Base-by-base conservation (phyloP, 2,888 invertebrate genomes). In the Sepioteuthis lessoniana region DNA sequence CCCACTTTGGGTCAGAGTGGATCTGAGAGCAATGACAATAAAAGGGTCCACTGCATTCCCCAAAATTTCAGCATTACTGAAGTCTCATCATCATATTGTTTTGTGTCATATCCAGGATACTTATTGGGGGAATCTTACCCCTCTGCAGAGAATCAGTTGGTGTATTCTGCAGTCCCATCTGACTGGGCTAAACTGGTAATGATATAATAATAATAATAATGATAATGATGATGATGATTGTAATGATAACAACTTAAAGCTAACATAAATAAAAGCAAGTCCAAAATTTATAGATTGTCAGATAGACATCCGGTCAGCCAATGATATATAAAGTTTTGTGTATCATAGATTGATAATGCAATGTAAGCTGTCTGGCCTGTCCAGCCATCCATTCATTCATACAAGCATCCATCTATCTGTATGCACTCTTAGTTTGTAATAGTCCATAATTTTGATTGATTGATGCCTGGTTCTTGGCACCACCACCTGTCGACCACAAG, bases 391-490 rank as follows among this genome's bases (percentile, higher is more conserved):
- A 16, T 76, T n/a, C 76, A 35, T 76, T n/a, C n/a, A 76, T 76
- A n/a, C n/a, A 76, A 35, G 16, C 19, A n/a, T 76, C 76, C 19
- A 76, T 76, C 76, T 76, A n/a, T 76, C 76, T 76, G 13, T n/a
- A 76, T n/a, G n/a, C 76, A 76, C 76, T 35, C n/a, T n/a, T 76
- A 35, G n/a, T 76, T 76, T 76, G 76, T 76, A 76, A 76, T 76
- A n/a, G 76, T 76, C 76, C 76, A 76, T 76, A 76, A 76, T 76
- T 76, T 76, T 76, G 76, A 76, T 76, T 76, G 76, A 76, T 76
- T 19, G 76, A 76, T 35, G 76, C n/a, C n/a, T n/a, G 13, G 76
- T 76, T 76, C 76, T 76, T 76, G 76, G 76, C 76, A 76, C 76
- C 76, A n/a, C n/a, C 76, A 76, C 76, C 76, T 76, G 76, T 35